Evolutionary conservation across 1,140 invertebrate genomes (phyloP).

Genomic region (Octopus bimaculoides): DNA sequence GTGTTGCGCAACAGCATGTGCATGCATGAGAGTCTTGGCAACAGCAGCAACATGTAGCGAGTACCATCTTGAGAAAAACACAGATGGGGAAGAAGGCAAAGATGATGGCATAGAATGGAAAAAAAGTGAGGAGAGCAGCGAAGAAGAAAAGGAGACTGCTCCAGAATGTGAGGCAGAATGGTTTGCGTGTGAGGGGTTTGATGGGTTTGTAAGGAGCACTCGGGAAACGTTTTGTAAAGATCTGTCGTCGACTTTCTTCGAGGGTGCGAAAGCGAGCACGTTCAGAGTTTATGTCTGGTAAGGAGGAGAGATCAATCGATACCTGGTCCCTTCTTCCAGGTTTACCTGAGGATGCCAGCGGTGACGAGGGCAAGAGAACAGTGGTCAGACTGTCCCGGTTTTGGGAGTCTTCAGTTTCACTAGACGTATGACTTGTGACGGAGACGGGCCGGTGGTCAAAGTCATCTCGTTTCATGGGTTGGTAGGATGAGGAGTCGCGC

Average conservation of each 20-base stretch:
- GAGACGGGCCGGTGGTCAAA: not conserved
- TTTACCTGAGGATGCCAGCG: slow-evolving; percentile 22
- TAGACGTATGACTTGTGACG: slow-evolving; percentile 4
- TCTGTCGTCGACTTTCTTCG: slow-evolving; percentile 12
- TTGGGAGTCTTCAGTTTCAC: slow-evolving; percentile 11
- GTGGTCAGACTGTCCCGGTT: slow-evolving; percentile 11
- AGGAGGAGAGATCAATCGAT: slow-evolving; percentile 15
- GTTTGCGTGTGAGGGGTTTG: slow-evolving; percentile 58
- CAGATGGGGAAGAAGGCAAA: slow-evolving; percentile 49
- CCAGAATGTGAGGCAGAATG: slow-evolving; percentile 53
- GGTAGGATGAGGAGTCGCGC: not conserved
- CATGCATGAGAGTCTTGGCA: slow-evolving; percentile 34
- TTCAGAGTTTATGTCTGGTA: slow-evolving; percentile 15
- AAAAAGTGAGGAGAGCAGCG: slow-evolving; percentile 50
- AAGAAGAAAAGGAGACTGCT: slow-evolving; percentile 51
- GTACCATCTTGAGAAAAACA: slow-evolving; percentile 47
- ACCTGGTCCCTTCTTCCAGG: slow-evolving; percentile 27
- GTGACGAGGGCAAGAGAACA: slow-evolving; percentile 19
- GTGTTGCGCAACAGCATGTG: slow-evolving; percentile 43
- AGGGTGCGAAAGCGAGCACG: slow-evolving; percentile 7
- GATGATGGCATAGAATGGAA: slow-evolving; percentile 44
- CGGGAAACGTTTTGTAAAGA: slow-evolving; percentile 21
- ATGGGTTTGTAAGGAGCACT: slow-evolving; percentile 50
- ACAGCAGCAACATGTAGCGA: slow-evolving; percentile 37
- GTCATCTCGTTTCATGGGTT: not conserved